Conservation (phyloP, 2,888 invertebrate genomes). For the Pharmacophagus antenor region DNA sequence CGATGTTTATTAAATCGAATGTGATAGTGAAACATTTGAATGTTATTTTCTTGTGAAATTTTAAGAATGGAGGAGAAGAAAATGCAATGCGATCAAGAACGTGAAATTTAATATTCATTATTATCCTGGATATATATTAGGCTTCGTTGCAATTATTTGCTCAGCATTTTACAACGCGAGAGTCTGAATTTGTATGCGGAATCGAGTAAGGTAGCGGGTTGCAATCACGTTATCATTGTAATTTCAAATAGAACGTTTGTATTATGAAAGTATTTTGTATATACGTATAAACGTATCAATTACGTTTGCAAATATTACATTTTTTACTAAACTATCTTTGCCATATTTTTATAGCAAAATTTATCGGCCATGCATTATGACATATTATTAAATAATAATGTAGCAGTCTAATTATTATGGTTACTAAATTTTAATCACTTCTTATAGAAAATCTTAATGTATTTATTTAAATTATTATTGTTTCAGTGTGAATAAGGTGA, state of each 20-base stretch:
- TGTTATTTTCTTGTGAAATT: conserved; percentile 18
- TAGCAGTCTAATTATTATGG: too few species aligned
- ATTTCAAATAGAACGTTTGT: conserved; percentile 26
- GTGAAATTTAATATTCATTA: conserved; percentile 39
- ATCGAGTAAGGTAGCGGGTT: conserved; percentile 34
- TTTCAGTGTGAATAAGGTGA: too few species aligned
- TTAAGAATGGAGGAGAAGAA: conserved; percentile 25
- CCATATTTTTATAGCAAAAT: background rate
- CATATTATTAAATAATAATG: too few species aligned
- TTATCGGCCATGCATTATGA: too few species aligned
- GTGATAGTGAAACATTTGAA: background rate
- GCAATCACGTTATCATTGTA: conserved; percentile 24
- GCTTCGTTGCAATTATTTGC: conserved; percentile 37
- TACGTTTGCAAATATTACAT: background rate
- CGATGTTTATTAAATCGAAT: conserved; percentile 4
- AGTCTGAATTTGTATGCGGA: conserved; percentile 48
- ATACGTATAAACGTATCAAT: conserved; percentile 1
- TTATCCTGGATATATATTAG: conserved; percentile 32
- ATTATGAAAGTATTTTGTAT: conserved; percentile 5
- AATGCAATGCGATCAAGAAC: conserved; percentile 28
- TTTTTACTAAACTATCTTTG: too few species aligned
- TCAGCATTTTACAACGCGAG: conserved; percentile 41
- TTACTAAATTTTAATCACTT: too few species aligned
- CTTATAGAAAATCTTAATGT: too few species aligned
- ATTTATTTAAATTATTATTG: too few species aligned